These are phyloP conservation scores for Argyrosomus regius DNA, from an alignment of 2,797 vertebrate genomes.

Conservation along the genomic window DNA sequence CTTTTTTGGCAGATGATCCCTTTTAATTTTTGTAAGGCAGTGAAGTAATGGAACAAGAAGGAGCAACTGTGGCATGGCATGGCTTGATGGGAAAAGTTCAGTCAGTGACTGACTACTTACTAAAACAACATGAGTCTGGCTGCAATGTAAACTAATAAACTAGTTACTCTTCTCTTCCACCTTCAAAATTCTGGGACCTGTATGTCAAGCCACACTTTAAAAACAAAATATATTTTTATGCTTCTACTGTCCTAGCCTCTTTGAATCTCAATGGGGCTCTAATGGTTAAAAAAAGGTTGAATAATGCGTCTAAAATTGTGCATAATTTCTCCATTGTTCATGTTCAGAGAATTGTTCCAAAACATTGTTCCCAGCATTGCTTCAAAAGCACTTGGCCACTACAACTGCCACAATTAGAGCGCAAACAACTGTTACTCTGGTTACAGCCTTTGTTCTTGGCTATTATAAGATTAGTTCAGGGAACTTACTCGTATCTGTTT, in stretches of 20 bases:
- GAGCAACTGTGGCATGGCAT: neutral
- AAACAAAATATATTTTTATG: no score
- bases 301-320: no score
- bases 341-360: no score
- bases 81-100: neutral
- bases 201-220: neutral
- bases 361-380: no score
- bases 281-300: no score
- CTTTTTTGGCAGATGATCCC: neutral
- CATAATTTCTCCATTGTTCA: no score
- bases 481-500: neutral
- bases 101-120: neutral
- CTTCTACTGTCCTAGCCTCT: no score
- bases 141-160: neutral
- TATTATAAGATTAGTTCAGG: neutral
- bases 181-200: neutral
- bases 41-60: neutral
- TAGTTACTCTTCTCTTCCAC: neutral
- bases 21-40: neutral
- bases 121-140: neutral
- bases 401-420: no score
- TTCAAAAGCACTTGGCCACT: no score
- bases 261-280: no score
- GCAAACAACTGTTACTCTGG: no score
- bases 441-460: no score